Base-by-base conservation (phyloP, 2,888 invertebrate genomes). In the Cephus runcator region DNA sequence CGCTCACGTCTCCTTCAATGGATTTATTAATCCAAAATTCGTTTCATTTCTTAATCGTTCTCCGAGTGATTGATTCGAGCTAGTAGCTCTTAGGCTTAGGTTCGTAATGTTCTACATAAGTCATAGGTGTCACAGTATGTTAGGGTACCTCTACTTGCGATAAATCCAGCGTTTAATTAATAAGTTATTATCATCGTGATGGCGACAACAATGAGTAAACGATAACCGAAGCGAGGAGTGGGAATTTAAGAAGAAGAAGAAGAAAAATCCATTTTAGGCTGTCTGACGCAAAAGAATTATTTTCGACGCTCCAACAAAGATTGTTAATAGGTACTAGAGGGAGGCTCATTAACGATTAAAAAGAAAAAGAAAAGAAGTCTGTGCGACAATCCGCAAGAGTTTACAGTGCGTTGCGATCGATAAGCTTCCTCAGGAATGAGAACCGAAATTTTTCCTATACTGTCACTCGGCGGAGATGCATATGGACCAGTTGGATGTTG, bases 41-140 rank as follows among this genome's bases (percentile, higher is more conserved):
- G 81, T 81, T 83, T 82, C 83, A 83, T 82, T 83, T 82, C 82
- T 77, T 80, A 80, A 84, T 82, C 82, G 80, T 81, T 79, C 80
- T 83, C 83, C 83, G 81, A 84, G 83, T 82, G 83, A 86, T 85
- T 82, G 85, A 84, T 56, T 56, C 56, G 56, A 73, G 40, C 77
- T 69, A 83, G 87, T 87, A 87, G 87, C 85, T 85, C 86, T 85
- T 88, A 88, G 89, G 84, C 76, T 83, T 89, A 90, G 89, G 88
- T 87, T 89, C 85, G 83, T 80, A 81, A 84, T 78, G 83, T 83
- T 85, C 85, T 83, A 85, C 84, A 79, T 86, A 86, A 84, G 81
- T 83, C 79, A 82, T 86, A 88, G 88, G 85, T 85, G 87, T 84
- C 86, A 34, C 84, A 84, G 84, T 88, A 86, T 81, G 79, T 87